Conservation (phyloP, 2,888 invertebrate species). For the Eupithecia subfuscata region DNA sequence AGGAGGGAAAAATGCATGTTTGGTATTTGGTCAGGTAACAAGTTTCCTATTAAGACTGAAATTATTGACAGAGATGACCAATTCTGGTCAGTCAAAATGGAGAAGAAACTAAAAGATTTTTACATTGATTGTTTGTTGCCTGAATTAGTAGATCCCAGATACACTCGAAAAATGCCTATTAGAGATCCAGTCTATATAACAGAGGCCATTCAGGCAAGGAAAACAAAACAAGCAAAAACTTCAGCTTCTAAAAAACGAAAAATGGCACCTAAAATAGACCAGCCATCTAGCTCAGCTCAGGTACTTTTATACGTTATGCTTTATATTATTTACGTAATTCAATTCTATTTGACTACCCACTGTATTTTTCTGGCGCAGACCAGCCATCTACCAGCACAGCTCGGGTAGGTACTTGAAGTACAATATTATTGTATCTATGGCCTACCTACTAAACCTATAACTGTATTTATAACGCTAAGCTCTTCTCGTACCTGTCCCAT, state of each 20-base stretch:
- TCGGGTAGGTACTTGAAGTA: constrained; percentile 53
- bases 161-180: neutral
- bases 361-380: neutral
- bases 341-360: no score
- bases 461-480: no score
- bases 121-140: neutral
- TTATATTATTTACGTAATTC: no score
- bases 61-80: neutral
- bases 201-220: neutral
- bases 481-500: no score
- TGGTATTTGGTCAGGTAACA: neutral
- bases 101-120: neutral
- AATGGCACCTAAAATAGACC: no score
- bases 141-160: neutral
- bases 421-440: constrained; percentile 50
- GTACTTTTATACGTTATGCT: no score
- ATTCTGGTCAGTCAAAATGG: neutral
- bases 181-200: neutral
- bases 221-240: neutral
- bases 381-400: neutral
- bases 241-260: no score
- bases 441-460: no score
- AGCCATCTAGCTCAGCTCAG: no score
- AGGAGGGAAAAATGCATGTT: neutral
- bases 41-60: neutral